Evolutionary conservation across 1,140 invertebrate species (phyloP).

Genomic region (Triops longicaudatus): DNA sequence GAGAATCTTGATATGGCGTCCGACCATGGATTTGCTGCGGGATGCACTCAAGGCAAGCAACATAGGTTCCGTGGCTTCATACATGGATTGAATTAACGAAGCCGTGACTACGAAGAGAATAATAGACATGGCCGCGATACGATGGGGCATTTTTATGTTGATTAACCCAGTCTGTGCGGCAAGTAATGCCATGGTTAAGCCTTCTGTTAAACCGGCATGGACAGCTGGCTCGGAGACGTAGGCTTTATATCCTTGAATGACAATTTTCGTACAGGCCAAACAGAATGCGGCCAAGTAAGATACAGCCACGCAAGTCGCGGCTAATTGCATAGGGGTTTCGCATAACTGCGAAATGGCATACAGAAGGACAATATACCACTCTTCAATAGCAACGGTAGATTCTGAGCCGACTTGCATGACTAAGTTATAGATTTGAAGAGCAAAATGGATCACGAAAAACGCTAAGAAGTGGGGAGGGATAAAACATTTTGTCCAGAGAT

Average conservation of each 20-base stretch:
- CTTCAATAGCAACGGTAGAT: conserved; percentile 31
- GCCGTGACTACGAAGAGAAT: conserved; percentile 49
- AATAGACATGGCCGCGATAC: conserved; percentile 47
- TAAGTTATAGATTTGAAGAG: conserved; percentile 36
- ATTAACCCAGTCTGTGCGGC: conserved; percentile 48
- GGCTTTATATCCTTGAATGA: conserved; percentile 41
- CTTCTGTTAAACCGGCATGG: conserved; percentile 49
- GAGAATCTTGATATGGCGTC: conserved; percentile 42
- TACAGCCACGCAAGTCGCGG: conserved; percentile 47
- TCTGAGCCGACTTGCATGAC: not conserved
- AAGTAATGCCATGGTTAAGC: conserved; percentile 48
- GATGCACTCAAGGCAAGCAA: conserved; percentile 45
- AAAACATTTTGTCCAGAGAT: conserved; percentile 41
- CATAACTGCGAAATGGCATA: conserved; percentile 44
- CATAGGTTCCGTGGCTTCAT: conserved; percentile 49
- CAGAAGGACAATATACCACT: conserved; percentile 42
- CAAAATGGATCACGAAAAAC: conserved; percentile 44
- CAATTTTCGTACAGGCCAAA: conserved; percentile 42
- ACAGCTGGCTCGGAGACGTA: conserved; percentile 39
- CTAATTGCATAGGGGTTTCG: conserved; percentile 45
- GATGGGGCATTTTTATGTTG: conserved; percentile 44
- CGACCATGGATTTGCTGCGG: conserved; percentile 31
- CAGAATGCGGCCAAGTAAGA: conserved; percentile 45
- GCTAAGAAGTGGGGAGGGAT: conserved; percentile 43
- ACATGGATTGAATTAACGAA: conserved; percentile 49